Evolutionary conservation across 2,113 vertebrate genomes (phyloP), one percentile per base, ranked within the genome.

Genomic region (Gracilinanus agilis): DNA sequence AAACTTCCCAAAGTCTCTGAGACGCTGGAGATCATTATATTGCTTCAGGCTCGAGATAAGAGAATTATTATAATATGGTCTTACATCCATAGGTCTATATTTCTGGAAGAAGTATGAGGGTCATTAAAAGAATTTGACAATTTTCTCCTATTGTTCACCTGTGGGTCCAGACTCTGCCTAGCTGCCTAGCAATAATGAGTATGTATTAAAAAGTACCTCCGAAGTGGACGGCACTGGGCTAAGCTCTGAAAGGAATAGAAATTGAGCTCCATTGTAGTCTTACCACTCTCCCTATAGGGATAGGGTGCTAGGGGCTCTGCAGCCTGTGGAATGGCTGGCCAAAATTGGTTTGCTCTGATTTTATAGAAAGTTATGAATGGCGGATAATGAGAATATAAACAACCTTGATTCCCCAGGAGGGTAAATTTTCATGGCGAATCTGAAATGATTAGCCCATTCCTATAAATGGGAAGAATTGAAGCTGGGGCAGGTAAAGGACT

Each of bases 361-460:
- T 40, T 40, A 21, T 83, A 83, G 67, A 83, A 40, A 83, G 67
- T 40, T 40, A 21, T 83, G 67, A 83, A 83, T 83, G 34, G 67
- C 40, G 67, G 67, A 83, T 83, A 83, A 83, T 83, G 67, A 83
- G n/a, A 21, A 23, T 83, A 7, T 83, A 83, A 83, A 83, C 27
- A 91, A 75, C 13, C 61, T 93, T 16, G 40, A 40, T n/a, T 89
- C n/a, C n/a, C 55, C 55, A 92, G 34, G 40, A 61, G 1, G 49
- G 16, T 24, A 25, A 0, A 0, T 49, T 44, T 24, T 89, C 44
- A 49, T 19, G 0, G 0, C 27, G 23, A 90, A 90, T 25, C 4
- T 53, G 40, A 88, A 94, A 44, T 1, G 2, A 54, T 61, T 92
- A 90, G 55, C n/a, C 67, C 91, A 24, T 44, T 55, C 53, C 0